Conservation (phyloP, 2,797 vertebrate species). For the Hozukius guyotensis region DNA sequence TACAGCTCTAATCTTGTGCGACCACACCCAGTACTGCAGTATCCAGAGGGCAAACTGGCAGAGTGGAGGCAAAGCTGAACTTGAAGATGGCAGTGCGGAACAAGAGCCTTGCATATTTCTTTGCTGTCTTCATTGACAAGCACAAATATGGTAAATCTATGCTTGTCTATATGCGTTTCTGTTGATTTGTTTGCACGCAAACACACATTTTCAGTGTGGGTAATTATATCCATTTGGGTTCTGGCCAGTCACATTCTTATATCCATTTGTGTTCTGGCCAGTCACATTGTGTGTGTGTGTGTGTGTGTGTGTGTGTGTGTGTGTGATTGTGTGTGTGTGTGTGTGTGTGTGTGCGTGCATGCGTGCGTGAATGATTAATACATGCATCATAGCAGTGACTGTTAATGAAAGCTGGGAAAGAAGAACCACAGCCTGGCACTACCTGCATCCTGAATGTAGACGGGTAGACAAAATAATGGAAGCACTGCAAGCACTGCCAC, state of each 20-base stretch:
- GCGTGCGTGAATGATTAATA: not conserved
- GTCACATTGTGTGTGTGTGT: not conserved
- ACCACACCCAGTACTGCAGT: conserved; percentile 51
- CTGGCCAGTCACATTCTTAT: not conserved
- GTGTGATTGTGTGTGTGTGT: not conserved
- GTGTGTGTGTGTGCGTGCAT: not conserved
- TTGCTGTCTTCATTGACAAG: not conserved
- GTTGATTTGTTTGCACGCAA: not conserved
- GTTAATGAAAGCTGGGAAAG: conserved; percentile 14
- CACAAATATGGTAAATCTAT: not conserved
- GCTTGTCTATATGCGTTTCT: not conserved
- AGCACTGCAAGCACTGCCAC: not conserved
- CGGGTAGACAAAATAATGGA: not conserved
- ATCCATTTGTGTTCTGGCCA: not conserved
- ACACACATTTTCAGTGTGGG: not conserved
- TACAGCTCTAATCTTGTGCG: conserved; percentile 13
- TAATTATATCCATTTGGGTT: not conserved
- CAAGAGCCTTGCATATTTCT: not conserved
- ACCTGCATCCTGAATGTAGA: not conserved
- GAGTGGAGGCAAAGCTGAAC: conserved; percentile 24
- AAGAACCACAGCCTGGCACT: conserved; percentile 28
- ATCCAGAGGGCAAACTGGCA: conserved; percentile 51
- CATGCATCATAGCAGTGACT: conserved; percentile 2
- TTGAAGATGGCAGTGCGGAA: conserved; percentile 1
- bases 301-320: not conserved